phyloP scores from a whole-genome alignment of 2,888 invertebrate species.

The Pachydiplax longipennis region DNA sequence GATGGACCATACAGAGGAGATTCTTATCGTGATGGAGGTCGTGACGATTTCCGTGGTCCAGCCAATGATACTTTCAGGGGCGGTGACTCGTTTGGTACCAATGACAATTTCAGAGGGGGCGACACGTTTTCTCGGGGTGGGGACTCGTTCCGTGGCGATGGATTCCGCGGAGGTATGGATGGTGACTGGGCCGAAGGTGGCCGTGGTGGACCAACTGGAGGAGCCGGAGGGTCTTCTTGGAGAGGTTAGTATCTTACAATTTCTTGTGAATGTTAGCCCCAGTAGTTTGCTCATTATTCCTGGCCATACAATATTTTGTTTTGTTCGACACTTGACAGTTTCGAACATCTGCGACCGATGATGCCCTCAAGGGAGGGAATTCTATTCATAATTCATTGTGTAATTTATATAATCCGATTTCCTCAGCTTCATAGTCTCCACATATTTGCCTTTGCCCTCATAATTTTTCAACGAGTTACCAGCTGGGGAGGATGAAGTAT shows the following conservation, averaged over 20 bases:
- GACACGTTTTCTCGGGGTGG: constrained; percentile 64
- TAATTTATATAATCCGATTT: too few relatives aligned
- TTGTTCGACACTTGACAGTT: too few relatives aligned
- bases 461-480: too few relatives aligned
- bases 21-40: constrained; percentile 62
- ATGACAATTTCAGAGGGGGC: constrained; percentile 63
- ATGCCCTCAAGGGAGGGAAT: too few relatives aligned
- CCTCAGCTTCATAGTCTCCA: too few relatives aligned
- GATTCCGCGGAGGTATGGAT: constrained; percentile 62
- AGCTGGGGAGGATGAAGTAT: too few relatives aligned
- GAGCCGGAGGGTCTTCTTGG: constrained; percentile 7
- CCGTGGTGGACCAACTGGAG: not conserved
- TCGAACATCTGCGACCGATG: too few relatives aligned
- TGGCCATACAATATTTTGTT: too few relatives aligned
- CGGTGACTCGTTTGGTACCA: constrained; percentile 61
- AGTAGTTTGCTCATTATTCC: too few relatives aligned
- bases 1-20: constrained; percentile 65
- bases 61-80: constrained; percentile 58
- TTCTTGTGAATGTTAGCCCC: too few relatives aligned
- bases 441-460: too few relatives aligned
- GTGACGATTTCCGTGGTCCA: constrained; percentile 60
- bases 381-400: too few relatives aligned
- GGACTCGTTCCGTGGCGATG: constrained; percentile 63
- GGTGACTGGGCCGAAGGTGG: constrained; percentile 58
- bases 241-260: not conserved